A percentile compares a stretch with the other conserved stretches of the same genome.
phyloP scores from a whole-genome alignment of 2,888 invertebrate genomes.

The Cheilosia pagana region DNA sequence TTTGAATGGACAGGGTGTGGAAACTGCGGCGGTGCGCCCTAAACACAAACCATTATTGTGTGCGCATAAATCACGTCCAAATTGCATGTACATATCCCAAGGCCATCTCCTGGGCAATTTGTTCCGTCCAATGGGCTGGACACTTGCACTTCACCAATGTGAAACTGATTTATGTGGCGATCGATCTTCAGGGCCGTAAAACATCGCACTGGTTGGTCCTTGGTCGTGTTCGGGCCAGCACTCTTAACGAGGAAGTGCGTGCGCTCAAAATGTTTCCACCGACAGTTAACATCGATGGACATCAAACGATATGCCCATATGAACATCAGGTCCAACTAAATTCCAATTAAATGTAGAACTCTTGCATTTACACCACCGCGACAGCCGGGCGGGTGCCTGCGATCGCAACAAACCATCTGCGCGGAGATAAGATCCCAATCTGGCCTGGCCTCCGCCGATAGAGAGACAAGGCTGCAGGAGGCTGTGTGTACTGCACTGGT shows the following conservation, averaged over 20 bases:
- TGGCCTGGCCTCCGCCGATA: conserved; percentile 7
- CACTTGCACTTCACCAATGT: background rate
- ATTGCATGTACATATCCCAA: background rate
- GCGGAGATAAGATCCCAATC: conserved; percentile 60
- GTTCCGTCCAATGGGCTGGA: background rate
- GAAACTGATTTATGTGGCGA: conserved; percentile 18
- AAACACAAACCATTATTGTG: background rate
- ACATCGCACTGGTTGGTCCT: background rate
- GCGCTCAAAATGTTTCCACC: conserved; percentile 34
- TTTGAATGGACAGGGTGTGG: background rate
- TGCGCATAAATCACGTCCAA: background rate
- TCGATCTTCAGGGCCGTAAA: conserved; percentile 1
- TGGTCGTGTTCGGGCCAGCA: background rate
- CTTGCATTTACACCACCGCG: conserved; percentile 22
- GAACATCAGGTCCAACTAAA: conserved; percentile 56
- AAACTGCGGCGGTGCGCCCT: background rate
- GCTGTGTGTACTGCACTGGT: background rate
- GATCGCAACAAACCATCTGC: conserved; percentile 51
- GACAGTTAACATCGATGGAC: conserved; percentile 68
- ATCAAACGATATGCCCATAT: conserved; percentile 66
- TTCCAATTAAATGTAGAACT: conserved; percentile 65
- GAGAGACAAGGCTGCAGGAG: conserved; percentile 5
- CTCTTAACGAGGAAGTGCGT: conserved; percentile 46
- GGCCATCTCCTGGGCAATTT: background rate
- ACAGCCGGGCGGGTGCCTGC: conserved; percentile 8